phyloP scores from a whole-genome alignment of 2,888 invertebrate species.

The Drosophila rubida region DNA sequence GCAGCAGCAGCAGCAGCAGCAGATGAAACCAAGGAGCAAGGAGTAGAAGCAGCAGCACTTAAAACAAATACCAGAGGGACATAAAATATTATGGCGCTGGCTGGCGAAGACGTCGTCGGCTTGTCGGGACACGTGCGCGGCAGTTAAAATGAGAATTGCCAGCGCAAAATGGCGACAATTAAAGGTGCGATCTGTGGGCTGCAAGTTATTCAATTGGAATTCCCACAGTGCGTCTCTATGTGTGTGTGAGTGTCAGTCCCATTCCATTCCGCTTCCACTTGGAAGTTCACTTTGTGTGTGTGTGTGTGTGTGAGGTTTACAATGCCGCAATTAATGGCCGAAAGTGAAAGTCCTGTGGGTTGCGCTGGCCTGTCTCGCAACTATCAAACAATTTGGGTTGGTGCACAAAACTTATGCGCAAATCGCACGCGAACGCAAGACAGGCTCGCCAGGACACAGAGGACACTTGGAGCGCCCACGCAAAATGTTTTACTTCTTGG shows the following conservation, averaged over 20 bases:
- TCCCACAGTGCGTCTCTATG: slow-evolving; percentile 8
- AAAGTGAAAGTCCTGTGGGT: slow-evolving; percentile 60
- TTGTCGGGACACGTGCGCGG: slow-evolving; percentile 42
- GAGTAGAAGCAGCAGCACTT: slow-evolving; percentile 36
- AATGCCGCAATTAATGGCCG: slow-evolving; percentile 55
- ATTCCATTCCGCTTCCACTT: not conserved
- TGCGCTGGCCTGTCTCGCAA: slow-evolving; percentile 33
- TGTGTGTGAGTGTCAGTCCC: not conserved
- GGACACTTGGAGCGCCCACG: slow-evolving; percentile 36
- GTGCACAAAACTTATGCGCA: slow-evolving; percentile 55
- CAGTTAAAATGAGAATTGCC: slow-evolving; percentile 55
- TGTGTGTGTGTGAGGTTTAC: slow-evolving; percentile 9
- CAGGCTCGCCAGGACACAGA: slow-evolving; percentile 16
- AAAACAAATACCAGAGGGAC: slow-evolving; percentile 56
- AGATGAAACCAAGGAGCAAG: not conserved
- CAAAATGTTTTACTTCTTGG: slow-evolving; percentile 60
- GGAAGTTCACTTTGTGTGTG: no score
- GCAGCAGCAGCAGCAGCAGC: not conserved
- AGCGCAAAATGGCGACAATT: slow-evolving; percentile 59
- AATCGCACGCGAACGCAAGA: slow-evolving; percentile 67
- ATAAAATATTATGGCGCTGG: slow-evolving; percentile 41
- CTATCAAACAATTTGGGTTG: slow-evolving; percentile 50
- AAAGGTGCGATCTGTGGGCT: slow-evolving; percentile 53
- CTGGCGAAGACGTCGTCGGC: not conserved
- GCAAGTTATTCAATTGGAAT: slow-evolving; percentile 38